Evolutionary conservation across 30 jellyfish, hydroid and myxozoan species (phyloP).

Genomic region (Cassiopea andromeda): DNA sequence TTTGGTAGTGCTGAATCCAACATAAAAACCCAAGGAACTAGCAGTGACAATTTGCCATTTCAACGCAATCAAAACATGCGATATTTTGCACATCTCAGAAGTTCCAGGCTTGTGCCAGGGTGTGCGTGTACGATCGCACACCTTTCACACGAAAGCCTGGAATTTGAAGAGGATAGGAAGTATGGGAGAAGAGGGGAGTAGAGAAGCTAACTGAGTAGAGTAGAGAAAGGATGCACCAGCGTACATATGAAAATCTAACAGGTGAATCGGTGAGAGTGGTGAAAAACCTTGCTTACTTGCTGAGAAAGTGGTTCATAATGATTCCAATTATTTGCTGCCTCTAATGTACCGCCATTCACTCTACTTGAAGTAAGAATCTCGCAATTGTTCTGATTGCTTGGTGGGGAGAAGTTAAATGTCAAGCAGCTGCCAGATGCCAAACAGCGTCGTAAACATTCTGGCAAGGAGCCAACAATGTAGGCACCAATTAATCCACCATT

Average conservation of each 20-base stretch:
- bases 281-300: slow-evolving; percentile 8
- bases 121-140: too few species aligned
- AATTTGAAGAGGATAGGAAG: too few species aligned
- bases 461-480: not conserved
- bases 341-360: not conserved
- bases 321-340: slow-evolving; percentile 30
- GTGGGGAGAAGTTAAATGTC: slow-evolving; percentile 23
- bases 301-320: slow-evolving; percentile 57
- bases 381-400: not conserved
- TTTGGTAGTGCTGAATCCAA: too few species aligned
- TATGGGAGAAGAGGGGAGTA: too few species aligned
- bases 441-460: slow-evolving; percentile 20
- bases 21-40: too few species aligned
- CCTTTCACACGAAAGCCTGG: too few species aligned
- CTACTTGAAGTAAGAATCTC: slow-evolving; percentile 22
- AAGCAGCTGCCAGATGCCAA: slow-evolving; percentile 6
- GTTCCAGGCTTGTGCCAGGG: too few species aligned
- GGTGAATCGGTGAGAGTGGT: not conserved
- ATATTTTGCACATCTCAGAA: too few species aligned
- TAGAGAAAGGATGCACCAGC: too few species aligned
- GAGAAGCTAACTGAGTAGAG: too few species aligned
- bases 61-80: too few species aligned
- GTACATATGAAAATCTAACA: not conserved
- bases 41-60: too few species aligned
- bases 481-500: not conserved